Evolutionary conservation across 30 jellyfish, hydroid and myxozoan genomes (phyloP).

Genomic region (Turritopsis dohrnii): DNA sequence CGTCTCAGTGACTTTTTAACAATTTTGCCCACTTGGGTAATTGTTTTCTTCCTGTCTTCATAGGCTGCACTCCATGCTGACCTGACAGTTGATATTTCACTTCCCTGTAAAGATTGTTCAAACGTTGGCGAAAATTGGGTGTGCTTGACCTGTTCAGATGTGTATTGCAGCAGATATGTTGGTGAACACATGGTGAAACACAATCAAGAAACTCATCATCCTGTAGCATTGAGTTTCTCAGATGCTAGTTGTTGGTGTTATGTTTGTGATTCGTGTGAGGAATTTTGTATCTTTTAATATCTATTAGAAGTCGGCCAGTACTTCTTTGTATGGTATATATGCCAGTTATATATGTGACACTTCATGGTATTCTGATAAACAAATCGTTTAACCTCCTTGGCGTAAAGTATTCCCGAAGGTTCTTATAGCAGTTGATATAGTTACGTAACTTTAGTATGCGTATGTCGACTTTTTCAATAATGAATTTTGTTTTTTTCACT

Average conservation of each 20-base stretch:
- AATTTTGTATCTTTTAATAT: background rate
- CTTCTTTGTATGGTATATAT: background rate
- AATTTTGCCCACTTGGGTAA: background rate
- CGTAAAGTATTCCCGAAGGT: background rate
- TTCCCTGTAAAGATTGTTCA: conserved; percentile 50
- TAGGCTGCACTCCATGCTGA: conserved; percentile 54
- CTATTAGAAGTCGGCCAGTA: too few species aligned
- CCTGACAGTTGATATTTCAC: conserved; percentile 48
- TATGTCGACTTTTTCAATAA: too few species aligned
- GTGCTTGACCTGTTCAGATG: conserved; percentile 68
- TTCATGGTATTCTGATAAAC: too few species aligned
- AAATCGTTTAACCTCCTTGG: background rate
- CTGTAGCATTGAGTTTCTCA: conserved; percentile 72
- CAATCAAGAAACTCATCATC: conserved; percentile 49
- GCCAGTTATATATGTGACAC: too few species aligned
- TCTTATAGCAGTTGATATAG: background rate
- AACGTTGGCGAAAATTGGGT: conserved; percentile 81
- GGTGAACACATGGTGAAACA: conserved; percentile 76
- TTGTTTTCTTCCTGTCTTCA: background rate
- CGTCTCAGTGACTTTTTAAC: background rate
- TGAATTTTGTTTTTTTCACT: too few species aligned
- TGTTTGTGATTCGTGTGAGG: conserved; percentile 81
- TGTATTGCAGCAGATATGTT: conserved; percentile 77
- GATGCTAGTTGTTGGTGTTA: conserved; percentile 94
- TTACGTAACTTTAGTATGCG: too few species aligned